Conservation (phyloP, 2,113 vertebrate genomes). For the Bothrops jararaca region DNA sequence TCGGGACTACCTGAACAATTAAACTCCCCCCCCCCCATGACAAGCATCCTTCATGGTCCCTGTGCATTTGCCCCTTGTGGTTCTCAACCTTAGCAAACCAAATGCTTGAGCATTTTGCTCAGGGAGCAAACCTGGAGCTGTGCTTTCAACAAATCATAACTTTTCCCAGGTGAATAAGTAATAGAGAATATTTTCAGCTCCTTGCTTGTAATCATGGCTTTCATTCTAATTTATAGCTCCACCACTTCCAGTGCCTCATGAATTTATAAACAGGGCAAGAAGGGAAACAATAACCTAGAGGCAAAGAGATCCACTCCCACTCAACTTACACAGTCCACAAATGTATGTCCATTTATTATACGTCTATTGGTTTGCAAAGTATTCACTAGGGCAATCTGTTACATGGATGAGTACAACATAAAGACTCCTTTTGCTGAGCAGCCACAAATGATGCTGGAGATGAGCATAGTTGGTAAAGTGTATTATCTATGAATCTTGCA, state of each 20-base stretch:
- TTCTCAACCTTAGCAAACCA: not conserved
- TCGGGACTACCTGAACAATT: not conserved
- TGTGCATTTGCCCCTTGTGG: not conserved
- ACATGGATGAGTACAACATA: not conserved
- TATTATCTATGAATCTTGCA: not conserved
- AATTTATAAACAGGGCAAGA: not conserved
- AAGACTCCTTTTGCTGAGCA: not conserved
- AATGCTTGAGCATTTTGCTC: not conserved
- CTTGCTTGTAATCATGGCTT: not conserved
- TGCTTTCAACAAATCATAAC: not conserved
- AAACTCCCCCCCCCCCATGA: not conserved
- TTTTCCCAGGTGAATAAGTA: not conserved
- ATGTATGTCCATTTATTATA: not conserved
- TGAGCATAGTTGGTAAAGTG: not conserved
- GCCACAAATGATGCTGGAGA: not conserved
- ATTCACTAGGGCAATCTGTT: not conserved
- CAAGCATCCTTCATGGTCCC: not conserved
- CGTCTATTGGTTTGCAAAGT: not conserved
- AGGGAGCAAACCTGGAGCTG: not conserved
- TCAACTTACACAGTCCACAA: not conserved
- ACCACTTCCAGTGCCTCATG: not conserved
- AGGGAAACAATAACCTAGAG: not conserved
- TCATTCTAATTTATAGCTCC: not conserved
- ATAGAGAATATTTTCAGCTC: not conserved
- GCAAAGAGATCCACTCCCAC: not conserved